Percentiles rank a stretch among this genome's conserved stretches.
Evolutionary conservation across 2,797 vertebrate genomes (phyloP).

Genomic region (Poeciliopsis presidionis): DNA sequence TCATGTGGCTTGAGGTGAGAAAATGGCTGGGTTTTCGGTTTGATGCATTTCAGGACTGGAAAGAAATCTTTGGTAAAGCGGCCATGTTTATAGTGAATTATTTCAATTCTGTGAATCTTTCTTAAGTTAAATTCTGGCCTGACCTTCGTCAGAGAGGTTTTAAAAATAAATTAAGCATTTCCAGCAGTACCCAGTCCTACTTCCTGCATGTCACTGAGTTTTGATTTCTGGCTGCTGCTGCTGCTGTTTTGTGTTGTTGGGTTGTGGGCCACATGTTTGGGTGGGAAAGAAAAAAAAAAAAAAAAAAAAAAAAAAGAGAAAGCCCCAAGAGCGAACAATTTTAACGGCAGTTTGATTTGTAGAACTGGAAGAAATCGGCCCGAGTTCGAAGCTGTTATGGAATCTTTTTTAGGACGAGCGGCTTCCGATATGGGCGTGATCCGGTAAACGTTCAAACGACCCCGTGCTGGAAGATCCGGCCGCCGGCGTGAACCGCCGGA

Average conservation of each 20-base stretch:
- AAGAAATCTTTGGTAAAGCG: neutral
- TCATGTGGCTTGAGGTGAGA: neutral
- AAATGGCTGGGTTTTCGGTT: neutral
- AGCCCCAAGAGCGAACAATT: conserved; percentile 73
- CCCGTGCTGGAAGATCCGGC: conserved; percentile 56
- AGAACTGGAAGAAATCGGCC: conserved; percentile 83
- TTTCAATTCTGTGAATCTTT: neutral
- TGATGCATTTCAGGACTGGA: neutral
- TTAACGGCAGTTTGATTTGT: conserved; percentile 85
- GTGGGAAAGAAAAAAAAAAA: conserved; percentile 31
- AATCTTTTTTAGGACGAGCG: conserved; percentile 86
- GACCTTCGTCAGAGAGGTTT: neutral
- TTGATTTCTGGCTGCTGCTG: conserved; percentile 1
- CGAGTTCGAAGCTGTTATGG: conserved; percentile 85
- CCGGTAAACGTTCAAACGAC: conserved; percentile 77
- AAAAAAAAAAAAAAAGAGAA: neutral
- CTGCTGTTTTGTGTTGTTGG: conserved; percentile 11
- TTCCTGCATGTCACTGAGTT: neutral
- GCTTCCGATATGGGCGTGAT: conserved; percentile 71
- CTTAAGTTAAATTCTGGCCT: neutral
- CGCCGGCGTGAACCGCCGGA: conserved; percentile 39
- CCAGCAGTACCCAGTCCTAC: conserved; percentile 38
- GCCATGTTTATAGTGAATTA: neutral
- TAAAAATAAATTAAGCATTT: neutral
- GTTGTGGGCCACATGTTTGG: conserved; percentile 25